These are phyloP conservation scores for Agrilus mali DNA, from an alignment of 2,888 invertebrate genomes.

Conservation along the genomic window DNA sequence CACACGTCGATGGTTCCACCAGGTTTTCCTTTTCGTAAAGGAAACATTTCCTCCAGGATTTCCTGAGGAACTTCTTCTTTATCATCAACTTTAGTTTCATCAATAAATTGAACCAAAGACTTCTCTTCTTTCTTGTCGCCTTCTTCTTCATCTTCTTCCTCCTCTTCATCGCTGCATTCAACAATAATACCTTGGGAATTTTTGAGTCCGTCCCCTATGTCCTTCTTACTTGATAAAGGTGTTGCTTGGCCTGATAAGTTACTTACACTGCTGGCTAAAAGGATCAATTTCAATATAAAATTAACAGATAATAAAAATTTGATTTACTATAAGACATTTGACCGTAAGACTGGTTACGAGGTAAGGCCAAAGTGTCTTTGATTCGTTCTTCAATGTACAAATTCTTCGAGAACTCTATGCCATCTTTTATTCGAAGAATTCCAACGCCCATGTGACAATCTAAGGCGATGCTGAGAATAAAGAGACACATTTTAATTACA, in stretches of 20 bases:
- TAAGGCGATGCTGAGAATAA: slow-evolving; percentile 64
- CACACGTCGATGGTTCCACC: slow-evolving; percentile 18
- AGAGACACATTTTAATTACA: neutral
- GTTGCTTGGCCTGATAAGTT: slow-evolving; percentile 58
- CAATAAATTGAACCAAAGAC: slow-evolving; percentile 19
- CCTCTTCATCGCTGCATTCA: too few species aligned
- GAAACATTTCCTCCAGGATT: slow-evolving; percentile 42
- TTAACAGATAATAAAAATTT: neutral
- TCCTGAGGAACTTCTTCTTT: slow-evolving; percentile 38
- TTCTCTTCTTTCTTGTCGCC: slow-evolving; percentile 20
- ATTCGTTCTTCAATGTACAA: slow-evolving; percentile 38
- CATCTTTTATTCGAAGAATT: slow-evolving; percentile 75
- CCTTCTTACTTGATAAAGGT: slow-evolving; percentile 42
- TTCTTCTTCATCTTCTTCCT: slow-evolving; percentile 29
- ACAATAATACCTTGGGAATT: slow-evolving; percentile 19
- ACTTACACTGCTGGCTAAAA: slow-evolving; percentile 62
- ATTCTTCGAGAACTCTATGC: slow-evolving; percentile 60
- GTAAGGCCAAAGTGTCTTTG: slow-evolving; percentile 30
- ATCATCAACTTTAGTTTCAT: slow-evolving; percentile 15
- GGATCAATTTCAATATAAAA: neutral
- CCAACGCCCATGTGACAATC: slow-evolving; percentile 90
- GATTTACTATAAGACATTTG: slow-evolving; percentile 47
- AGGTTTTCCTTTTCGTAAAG: slow-evolving; percentile 62
- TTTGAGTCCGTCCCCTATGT: slow-evolving; percentile 34
- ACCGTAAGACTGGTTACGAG: slow-evolving; percentile 45